Evolutionary conservation across 2,113 vertebrate genomes (phyloP).

Genomic region (Herpailurus yagouaroundi): DNA sequence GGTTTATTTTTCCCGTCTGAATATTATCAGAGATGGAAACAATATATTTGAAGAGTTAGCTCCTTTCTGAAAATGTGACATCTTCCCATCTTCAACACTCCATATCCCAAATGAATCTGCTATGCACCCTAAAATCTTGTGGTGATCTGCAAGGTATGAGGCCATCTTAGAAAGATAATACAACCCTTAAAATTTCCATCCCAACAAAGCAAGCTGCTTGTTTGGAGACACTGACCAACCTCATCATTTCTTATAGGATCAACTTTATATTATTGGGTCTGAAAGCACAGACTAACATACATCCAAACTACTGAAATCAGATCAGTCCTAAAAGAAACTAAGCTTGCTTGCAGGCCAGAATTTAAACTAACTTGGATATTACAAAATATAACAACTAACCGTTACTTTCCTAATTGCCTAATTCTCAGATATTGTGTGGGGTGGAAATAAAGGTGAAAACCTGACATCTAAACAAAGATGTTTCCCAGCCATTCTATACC

Average conservation of each 20-base stretch:
- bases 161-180: not conserved
- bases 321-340: conserved; percentile 63
- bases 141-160: not conserved
- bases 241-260: conserved; percentile 29
- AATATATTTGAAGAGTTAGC: not conserved
- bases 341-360: not conserved
- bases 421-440: not conserved
- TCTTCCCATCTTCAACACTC: not conserved
- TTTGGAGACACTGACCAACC: not conserved
- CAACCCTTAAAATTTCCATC: not conserved
- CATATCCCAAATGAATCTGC: not conserved
- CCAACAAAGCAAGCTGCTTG: not conserved
- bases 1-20: not conserved
- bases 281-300: not conserved
- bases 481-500: not conserved
- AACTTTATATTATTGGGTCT: not conserved
- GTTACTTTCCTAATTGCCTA: conserved; percentile 11
- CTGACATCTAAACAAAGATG: not conserved
- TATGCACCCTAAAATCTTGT: conserved; percentile 25
- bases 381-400: conserved; percentile 53
- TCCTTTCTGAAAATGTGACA: conserved; percentile 19
- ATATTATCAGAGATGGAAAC: conserved; percentile 23
- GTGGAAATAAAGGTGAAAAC: conserved; percentile 34
- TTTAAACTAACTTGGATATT: conserved; percentile 49
- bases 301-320: conserved; percentile 3